Evolutionary conservation across 1,140 invertebrate species (phyloP), one percentile per base, ranked within the genome.

Genomic region (Ooceraea biroi): DNA sequence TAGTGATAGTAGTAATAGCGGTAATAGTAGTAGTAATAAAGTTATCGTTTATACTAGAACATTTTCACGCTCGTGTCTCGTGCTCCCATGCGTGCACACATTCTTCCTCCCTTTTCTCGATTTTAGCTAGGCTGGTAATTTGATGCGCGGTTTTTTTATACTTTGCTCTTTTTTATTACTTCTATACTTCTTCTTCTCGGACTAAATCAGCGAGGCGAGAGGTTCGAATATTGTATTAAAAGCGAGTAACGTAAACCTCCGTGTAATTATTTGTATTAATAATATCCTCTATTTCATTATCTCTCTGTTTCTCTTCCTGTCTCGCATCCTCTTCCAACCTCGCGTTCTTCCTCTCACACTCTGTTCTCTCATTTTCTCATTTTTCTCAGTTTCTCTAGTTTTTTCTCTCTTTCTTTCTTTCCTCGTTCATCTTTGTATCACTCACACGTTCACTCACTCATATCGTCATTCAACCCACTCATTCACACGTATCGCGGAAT

Each of bases 151-250:
- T 57, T 78, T 77, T 72, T 71, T 69, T 80, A 80, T 19, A 69
- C 36, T 44, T 69, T 69, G 19, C 19, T 57, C 22, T 27, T 74
- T 52, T 22, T 76, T 44, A 71, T 85, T 78, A 71, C 50, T 74
- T 69, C 55, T 87, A 76, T 68, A 57, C 14, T 68, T 71, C 55
- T 41, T 87, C 36, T 91, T 86, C 25, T 76, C 72, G 57, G 77
- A 88, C 88, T 89, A 90, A 90, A 89, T 88, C 85, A 90, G 83
- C 84, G 85, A 92, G 90, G 88, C 91, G 90, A 93, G 90, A 93
- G 86, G 91, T 92, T 92, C 87, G 86, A 89, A 57, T 91, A 89
- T 90, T 77, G 77, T 91, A 91, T 88, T 90, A 87, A 90, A 91
- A 91, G 88, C 88, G 80, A 83, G 72, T 88, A 90, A 91, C 89